Evolutionary conservation across 2,113 vertebrate species (phyloP), one percentile per base, ranked within the genome.

Genomic region (Zapus hudsonius): DNA sequence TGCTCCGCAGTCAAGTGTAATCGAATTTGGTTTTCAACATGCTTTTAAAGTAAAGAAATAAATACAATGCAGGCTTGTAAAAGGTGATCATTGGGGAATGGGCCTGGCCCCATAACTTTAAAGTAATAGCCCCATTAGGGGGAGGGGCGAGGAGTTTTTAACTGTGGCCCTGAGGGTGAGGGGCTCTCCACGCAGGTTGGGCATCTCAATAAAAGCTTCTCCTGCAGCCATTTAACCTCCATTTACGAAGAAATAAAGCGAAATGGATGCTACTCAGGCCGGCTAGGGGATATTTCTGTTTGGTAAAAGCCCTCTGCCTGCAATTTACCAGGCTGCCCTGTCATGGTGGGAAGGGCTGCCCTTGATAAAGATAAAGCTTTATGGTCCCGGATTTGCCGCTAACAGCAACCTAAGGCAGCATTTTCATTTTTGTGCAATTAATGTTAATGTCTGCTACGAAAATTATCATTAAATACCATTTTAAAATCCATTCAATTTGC

Each of bases 401-500:
- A 98, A 98, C 97, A 97, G 98, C 98, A 97, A 98, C 98, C 98
- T 98, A 98, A 98, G 98, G 98, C 97, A 98, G 97, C 98, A 98
- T 98, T 98, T 98, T 98, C 98, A 98, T 98, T 98, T 98, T 91
- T 95, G 96, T 95, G 98, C 98, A 98, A 98, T 98, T 98, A 98
- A 98, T 98, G 98, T 97, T 98, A 98, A 98, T 98, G 98, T 96
- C 98, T 89, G 95, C 98, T 93, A 98, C 97, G 98, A 98, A 98
- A 98, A 98, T 98, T 97, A 98, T 98, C 98, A 98, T 98, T 98
- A 98, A 98, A 98, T 98, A 98, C 98, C 98, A 98, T 98, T 98
- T 98, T 98, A 98, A 98, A 98, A 98, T 98, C 98, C 98, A 98
- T 98, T 98, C 98, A 98, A 98, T 98, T 98, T 98, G 98, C 98